Evolutionary conservation across 2,888 invertebrate genomes (phyloP).

Genomic region (Pterobdella sp.): DNA sequence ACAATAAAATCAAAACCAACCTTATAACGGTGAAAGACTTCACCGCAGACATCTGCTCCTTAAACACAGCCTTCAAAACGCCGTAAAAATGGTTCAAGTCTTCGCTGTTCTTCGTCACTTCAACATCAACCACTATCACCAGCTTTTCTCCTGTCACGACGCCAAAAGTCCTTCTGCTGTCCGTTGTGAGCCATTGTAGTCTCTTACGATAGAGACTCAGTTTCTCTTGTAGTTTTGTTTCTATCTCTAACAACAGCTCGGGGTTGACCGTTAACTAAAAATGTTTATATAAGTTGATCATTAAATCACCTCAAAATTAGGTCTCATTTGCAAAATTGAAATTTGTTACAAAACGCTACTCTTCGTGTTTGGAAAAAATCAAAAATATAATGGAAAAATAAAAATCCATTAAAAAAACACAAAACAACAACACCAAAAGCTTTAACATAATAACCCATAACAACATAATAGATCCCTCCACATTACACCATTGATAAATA

Average conservation of each 20-base stretch:
- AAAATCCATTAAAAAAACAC: not conserved
- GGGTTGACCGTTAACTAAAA: slow-evolving; percentile 44
- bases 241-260: slow-evolving; percentile 45
- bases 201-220: slow-evolving; percentile 42
- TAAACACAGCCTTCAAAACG: not conserved
- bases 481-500: too few species aligned
- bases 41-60: not conserved
- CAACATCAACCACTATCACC: slow-evolving; percentile 48
- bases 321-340: not conserved
- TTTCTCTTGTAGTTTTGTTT: slow-evolving; percentile 33
- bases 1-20: not conserved
- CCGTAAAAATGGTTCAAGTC: not conserved
- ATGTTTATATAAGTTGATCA: not conserved
- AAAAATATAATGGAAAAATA: not conserved
- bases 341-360: not conserved
- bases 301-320: not conserved
- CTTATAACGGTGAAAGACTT: not conserved
- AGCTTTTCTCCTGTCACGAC: slow-evolving; percentile 48
- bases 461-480: too few species aligned
- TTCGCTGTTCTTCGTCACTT: not conserved
- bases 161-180: slow-evolving; percentile 50
- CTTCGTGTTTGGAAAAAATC: not conserved
- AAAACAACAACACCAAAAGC: too few species aligned
- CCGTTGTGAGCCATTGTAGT: slow-evolving; percentile 49
- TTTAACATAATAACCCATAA: too few species aligned